Evolutionary conservation across 2,888 invertebrate genomes (phyloP).

Genomic region (Tachina fera): DNA sequence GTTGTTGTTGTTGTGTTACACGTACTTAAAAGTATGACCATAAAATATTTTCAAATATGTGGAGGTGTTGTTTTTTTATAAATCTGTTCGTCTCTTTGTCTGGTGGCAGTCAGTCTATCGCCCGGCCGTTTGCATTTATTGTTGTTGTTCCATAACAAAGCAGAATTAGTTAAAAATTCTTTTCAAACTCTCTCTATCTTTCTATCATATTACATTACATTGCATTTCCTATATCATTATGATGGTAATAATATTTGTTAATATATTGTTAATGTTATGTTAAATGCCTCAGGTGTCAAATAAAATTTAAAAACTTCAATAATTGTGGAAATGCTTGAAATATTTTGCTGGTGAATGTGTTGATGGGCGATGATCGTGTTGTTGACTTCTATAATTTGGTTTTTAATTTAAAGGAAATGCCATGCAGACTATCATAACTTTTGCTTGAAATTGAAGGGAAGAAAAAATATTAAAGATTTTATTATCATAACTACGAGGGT

Average conservation of each 20-base stretch:
- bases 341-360: conserved; percentile 23
- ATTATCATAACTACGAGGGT: not conserved
- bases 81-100: conserved; percentile 44
- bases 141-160: conserved; percentile 8
- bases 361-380: conserved; percentile 33
- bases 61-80: conserved; percentile 55
- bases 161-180: conserved; percentile 7
- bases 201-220: conserved; percentile 52
- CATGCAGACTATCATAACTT: not conserved
- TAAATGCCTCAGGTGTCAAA: conserved; percentile 71
- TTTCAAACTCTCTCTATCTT: conserved; percentile 13
- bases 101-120: conserved; percentile 20
- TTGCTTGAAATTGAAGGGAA: not conserved
- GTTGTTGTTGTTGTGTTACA: conserved; percentile 38
- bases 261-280: conserved; percentile 71
- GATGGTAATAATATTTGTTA: conserved; percentile 70
- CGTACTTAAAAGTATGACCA: conserved; percentile 60
- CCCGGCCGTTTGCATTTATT: conserved; percentile 25
- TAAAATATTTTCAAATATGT: conserved; percentile 64
- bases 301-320: conserved; percentile 63
- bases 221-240: conserved; percentile 66
- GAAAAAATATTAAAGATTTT: not conserved
- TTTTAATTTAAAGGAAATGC: conserved; percentile 26
- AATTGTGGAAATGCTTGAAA: conserved; percentile 44
- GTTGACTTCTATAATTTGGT: not conserved